Base-by-base conservation (phyloP, 2,113 vertebrate genomes). In the Heliornis fulica region DNA sequence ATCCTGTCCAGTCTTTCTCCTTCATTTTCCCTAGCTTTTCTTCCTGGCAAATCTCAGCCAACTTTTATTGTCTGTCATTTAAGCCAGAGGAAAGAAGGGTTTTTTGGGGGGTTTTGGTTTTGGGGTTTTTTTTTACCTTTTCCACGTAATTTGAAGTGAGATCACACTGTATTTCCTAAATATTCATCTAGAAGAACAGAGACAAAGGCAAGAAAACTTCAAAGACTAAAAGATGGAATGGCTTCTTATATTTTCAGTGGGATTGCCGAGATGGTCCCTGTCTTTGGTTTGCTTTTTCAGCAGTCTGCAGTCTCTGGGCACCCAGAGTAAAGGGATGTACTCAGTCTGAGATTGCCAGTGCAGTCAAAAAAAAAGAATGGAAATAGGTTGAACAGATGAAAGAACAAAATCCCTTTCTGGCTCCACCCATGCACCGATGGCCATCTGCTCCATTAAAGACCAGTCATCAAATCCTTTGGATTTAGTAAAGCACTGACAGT, bases 401-500 rank as follows among this genome's bases (percentile, higher is more conserved):
- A 88, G 60, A 95, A 64, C 48, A 74, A 83, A 95, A 90, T 94
- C 83, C 75, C 36, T 84, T 93, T 94, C 71, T 96, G 77, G 15
- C 74, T 90, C 43, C 4, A 4, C 32, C 32, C 48, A 2, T 61
- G 87, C 21, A 32, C 80, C 76, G 18, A 4, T 70, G 25, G 63
- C 87, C 91, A 90, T 96, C 91, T 95, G 88, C 82, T 94, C 68
- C 41, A 26, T 89, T 87, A 78, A 89, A 60, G 41, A 38, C 54
- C 64, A 91, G 41, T 86, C 72, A 51, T 87, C 72, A 76, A 36
- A 48, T 88, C 64, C 59, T 71, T 57, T 38, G 51, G 41, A 59
- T 88, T 90, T 94, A 92, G 60, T 89, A 34, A 77, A 91, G 69
- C n/a, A n/a, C 50, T 89, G 90, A 32, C 64, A 59, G 57, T 31